Percentiles rank a stretch among this genome's conserved stretches.
These are phyloP conservation scores for Drosophila nr. perissopoda DNA, from an alignment of 2,888 invertebrate genomes.

Conservation along the genomic window DNA sequence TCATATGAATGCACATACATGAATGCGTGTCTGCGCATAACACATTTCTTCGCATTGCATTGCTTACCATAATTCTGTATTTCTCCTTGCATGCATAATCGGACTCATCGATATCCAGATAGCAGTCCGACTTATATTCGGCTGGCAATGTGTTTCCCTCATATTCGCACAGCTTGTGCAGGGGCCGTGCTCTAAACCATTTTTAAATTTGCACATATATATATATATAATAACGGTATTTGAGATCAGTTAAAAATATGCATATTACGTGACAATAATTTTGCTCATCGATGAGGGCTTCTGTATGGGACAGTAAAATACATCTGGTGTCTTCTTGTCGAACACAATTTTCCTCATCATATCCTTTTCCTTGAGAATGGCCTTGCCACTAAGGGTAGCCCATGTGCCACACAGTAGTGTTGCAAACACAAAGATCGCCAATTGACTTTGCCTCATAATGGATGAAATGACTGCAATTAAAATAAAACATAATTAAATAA, in stretches of 20 bases:
- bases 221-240: not conserved
- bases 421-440: constrained; percentile 24
- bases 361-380: constrained; percentile 86
- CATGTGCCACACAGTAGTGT: constrained; percentile 48
- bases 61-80: constrained; percentile 90
- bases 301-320: constrained; percentile 91
- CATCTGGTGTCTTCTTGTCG: constrained; percentile 91
- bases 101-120: constrained; percentile 91
- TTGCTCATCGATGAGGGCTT: constrained; percentile 91
- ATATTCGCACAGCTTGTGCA: constrained; percentile 90
- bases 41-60: not conserved
- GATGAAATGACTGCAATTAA: constrained; percentile 15
- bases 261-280: constrained; percentile 88
- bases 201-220: not conserved
- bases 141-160: constrained; percentile 89
- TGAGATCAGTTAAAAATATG: no score
- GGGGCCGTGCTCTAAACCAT: constrained; percentile 86
- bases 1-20: not conserved
- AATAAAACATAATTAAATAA: not conserved
- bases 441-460: constrained; percentile 39
- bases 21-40: not conserved
- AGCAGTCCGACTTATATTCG: constrained; percentile 92
- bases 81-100: constrained; percentile 93
- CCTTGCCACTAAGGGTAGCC: constrained; percentile 77
- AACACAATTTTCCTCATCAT: constrained; percentile 92